These are phyloP conservation scores for Eupleurogrammus muticus DNA, from an alignment of 2,797 vertebrate species.

Conservation along the genomic window DNA sequence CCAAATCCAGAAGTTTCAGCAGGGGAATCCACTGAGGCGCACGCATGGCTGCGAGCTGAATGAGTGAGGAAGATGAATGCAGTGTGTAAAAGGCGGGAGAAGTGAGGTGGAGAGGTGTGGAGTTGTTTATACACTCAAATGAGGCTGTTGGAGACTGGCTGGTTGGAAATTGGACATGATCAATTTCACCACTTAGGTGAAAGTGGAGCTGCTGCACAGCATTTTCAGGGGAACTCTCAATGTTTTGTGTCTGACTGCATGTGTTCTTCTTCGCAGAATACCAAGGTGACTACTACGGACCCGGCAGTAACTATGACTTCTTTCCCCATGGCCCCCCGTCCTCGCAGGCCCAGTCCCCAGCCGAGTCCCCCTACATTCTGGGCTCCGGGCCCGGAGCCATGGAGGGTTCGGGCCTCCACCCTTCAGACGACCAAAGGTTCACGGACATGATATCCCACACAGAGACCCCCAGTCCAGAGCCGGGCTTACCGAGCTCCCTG, in stretches of 20 bases:
- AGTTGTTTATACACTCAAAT: slow-evolving; percentile 78
- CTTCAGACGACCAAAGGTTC: slow-evolving; percentile 96
- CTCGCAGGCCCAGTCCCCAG: slow-evolving; percentile 96
- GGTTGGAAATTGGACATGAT: slow-evolving; percentile 73
- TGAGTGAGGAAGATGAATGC: slow-evolving; percentile 67
- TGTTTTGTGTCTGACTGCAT: slow-evolving; percentile 31
- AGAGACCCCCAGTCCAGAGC: slow-evolving; percentile 96
- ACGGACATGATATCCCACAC: slow-evolving; percentile 98
- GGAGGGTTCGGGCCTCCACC: slow-evolving; percentile 92
- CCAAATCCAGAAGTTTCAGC: slow-evolving; percentile 64
- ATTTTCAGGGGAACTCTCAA: slow-evolving; percentile 11
- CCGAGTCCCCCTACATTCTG: slow-evolving; percentile 92
- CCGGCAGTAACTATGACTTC: slow-evolving; percentile 97
- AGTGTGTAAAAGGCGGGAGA: slow-evolving; percentile 62
- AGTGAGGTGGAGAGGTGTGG: slow-evolving; percentile 70
- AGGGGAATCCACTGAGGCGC: slow-evolving; percentile 54
- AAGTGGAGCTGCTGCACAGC: slow-evolving; percentile 23
- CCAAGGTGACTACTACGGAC: slow-evolving; percentile 97
- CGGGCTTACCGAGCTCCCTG: slow-evolving; percentile 90
- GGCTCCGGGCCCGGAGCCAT: slow-evolving; percentile 91
- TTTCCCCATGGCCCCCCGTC: slow-evolving; percentile 98
- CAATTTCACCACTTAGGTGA: slow-evolving; percentile 69
- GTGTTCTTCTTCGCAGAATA: slow-evolving; percentile 86
- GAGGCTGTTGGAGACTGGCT: slow-evolving; percentile 66
- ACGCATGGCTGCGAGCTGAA: slow-evolving; percentile 68